phyloP scores from a whole-genome alignment of 2,113 vertebrate genomes.

The Pachypanchax playfairii region DNA sequence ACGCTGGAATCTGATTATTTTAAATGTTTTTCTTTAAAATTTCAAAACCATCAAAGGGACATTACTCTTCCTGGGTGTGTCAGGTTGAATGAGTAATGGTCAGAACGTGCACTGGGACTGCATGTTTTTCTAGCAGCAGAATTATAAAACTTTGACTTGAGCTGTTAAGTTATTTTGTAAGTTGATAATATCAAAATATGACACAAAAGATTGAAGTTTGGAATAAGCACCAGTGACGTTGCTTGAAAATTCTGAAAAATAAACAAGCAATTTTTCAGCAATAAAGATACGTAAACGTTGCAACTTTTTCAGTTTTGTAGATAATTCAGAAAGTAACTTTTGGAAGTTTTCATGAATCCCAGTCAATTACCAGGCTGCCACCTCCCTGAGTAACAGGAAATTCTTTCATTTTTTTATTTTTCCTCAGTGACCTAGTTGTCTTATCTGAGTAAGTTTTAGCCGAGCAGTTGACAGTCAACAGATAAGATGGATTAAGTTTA shows the following conservation, averaged over 20 bases:
- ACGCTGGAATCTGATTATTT: conserved; percentile 72
- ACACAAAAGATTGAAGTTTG: too few species aligned
- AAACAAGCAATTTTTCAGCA: conserved; percentile 27
- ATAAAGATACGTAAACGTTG: conserved; percentile 36
- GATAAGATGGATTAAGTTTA: conserved; percentile 89
- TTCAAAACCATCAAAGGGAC: conserved; percentile 73
- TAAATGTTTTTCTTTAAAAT: conserved; percentile 75
- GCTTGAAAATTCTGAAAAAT: too few species aligned
- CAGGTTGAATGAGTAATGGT: conserved; percentile 73
- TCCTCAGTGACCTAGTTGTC: conserved; percentile 85
- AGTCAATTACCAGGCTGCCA: conserved; percentile 83
- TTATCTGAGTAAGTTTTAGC: conserved; percentile 88
- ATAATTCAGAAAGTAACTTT: conserved; percentile 61
- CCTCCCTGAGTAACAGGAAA: conserved; percentile 78
- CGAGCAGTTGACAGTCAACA: conserved; percentile 87
- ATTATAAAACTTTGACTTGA: conserved; percentile 26
- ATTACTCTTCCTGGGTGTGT: conserved; percentile 73
- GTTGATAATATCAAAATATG: background rate
- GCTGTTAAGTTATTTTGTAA: conserved; percentile 27
- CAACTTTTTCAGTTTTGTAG: conserved; percentile 28
- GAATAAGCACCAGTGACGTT: too few species aligned
- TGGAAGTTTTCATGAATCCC: conserved; percentile 65
- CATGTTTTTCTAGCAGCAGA: conserved; percentile 41
- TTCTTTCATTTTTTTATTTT: conserved; percentile 68
- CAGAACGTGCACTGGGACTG: conserved; percentile 41